Evolutionary conservation across 2,888 invertebrate species (phyloP).

Genomic region (Sicus ferrugineus): DNA sequence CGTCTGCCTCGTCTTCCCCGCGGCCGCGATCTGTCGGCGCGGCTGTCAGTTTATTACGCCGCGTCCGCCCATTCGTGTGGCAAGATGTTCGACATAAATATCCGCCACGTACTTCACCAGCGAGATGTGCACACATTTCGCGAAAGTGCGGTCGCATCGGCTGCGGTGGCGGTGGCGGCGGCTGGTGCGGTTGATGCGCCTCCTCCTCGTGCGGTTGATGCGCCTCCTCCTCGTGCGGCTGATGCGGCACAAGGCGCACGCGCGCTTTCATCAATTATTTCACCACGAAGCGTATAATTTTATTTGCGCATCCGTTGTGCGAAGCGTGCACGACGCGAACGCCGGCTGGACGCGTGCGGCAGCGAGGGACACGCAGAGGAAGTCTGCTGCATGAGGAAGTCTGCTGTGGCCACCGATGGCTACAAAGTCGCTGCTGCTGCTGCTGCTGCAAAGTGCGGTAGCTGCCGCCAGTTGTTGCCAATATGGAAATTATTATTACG

Average conservation of each 20-base stretch:
- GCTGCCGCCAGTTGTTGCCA: slow-evolving; percentile 28
- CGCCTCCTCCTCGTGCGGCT: not conserved
- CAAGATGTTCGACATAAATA: slow-evolving; percentile 50
- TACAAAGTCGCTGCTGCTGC: not conserved
- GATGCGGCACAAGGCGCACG: slow-evolving; percentile 37
- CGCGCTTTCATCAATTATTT: slow-evolving; percentile 47
- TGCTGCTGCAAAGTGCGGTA: slow-evolving; percentile 28
- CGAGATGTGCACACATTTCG: slow-evolving; percentile 38
- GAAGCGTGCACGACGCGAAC: slow-evolving; percentile 41
- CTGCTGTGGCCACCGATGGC: slow-evolving; percentile 12
- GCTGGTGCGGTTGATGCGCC: not conserved
- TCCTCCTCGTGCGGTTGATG: not conserved
- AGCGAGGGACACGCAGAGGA: not conserved
- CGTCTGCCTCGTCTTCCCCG: not conserved
- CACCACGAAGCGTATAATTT: slow-evolving; percentile 53
- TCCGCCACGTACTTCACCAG: slow-evolving; percentile 45
- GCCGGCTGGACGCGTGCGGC: not conserved
- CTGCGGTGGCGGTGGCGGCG: no score
- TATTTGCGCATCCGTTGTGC: slow-evolving; percentile 55
- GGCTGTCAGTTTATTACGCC: slow-evolving; percentile 5
- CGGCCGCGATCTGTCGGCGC: slow-evolving; percentile 2
- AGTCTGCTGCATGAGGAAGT: slow-evolving; percentile 10
- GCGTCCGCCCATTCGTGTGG: slow-evolving; percentile 6
- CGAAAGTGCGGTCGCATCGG: slow-evolving; percentile 27
- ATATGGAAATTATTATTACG: slow-evolving; percentile 33